phyloP scores from a whole-genome alignment of 1,140 invertebrate species.

The Hestina assimilis region DNA sequence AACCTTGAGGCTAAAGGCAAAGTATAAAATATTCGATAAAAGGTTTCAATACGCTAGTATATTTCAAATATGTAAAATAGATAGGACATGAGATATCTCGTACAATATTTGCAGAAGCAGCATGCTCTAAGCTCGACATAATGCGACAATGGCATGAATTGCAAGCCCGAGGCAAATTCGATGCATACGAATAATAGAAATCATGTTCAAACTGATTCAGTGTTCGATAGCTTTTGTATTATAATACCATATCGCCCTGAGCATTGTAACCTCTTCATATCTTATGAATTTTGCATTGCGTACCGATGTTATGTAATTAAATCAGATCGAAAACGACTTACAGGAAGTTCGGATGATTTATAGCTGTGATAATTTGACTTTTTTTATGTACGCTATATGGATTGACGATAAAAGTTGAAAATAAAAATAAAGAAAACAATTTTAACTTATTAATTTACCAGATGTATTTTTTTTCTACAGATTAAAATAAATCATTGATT shows the following conservation, averaged over 20 bases:
- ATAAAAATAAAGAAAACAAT: no score
- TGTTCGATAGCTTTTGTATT: conserved; percentile 29
- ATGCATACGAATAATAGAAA: conserved; percentile 60
- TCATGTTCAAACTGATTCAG: conserved; percentile 32
- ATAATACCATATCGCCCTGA: conserved; percentile 16
- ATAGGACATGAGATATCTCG: not conserved
- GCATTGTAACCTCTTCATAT: conserved; percentile 14
- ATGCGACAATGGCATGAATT: conserved; percentile 27
- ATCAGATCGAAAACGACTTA: not conserved
- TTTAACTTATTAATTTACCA: no score
- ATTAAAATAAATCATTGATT: no score
- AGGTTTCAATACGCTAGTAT: no score
- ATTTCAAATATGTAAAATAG: conserved; percentile 1
- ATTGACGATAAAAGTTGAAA: no score
- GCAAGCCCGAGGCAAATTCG: conserved; percentile 43
- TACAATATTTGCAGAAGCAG: conserved; percentile 13
- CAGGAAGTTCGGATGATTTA: not conserved
- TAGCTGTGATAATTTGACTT: not conserved
- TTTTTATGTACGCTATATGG: no score
- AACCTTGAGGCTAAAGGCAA: no score
- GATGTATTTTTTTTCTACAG: no score
- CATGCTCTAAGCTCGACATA: conserved; percentile 18
- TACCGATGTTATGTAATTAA: not conserved
- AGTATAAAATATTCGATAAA: conserved; percentile 1
- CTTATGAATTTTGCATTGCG: not conserved